Conservation (phyloP, 2,888 invertebrate genomes). For the Orthosia gothica region DNA sequence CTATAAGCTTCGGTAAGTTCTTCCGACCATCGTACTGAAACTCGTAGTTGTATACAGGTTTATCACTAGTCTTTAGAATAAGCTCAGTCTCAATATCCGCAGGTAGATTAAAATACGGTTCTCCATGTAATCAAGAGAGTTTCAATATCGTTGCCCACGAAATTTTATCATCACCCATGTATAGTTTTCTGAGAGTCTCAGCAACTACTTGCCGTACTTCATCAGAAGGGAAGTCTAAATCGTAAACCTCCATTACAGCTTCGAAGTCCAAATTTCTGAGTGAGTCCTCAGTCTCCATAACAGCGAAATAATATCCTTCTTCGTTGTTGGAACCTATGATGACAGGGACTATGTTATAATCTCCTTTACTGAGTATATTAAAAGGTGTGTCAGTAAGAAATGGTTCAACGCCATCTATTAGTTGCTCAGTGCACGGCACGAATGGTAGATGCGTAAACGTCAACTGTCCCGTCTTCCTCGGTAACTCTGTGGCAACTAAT, state of each 20-base stretch:
- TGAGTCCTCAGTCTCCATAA: too few species aligned
- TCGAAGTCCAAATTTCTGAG: constrained; percentile 21
- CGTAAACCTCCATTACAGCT: background rate
- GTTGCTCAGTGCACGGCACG: constrained; percentile 38
- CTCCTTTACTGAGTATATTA: constrained; percentile 45
- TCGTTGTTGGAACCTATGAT: constrained; percentile 65
- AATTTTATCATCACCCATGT: constrained; percentile 45
- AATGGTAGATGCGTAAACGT: background rate
- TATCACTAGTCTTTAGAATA: constrained; percentile 35
- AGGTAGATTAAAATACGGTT: constrained; percentile 42
- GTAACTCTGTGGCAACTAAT: constrained; percentile 21
- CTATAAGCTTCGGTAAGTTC: constrained; percentile 24
- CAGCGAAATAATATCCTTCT: constrained; percentile 54
- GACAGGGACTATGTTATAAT: constrained; percentile 65
- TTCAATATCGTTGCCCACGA: constrained; percentile 36
- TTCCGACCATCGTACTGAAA: constrained; percentile 46
- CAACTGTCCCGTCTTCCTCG: constrained; percentile 15
- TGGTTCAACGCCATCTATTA: constrained; percentile 45
- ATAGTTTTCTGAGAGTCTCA: constrained; percentile 16
- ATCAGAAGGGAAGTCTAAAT: constrained; percentile 36
- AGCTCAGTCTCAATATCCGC: constrained; percentile 30
- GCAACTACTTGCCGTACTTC: constrained; percentile 9
- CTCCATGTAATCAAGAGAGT: constrained; percentile 42
- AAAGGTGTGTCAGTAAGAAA: constrained; percentile 51
- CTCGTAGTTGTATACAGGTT: constrained; percentile 59